Conservation (phyloP, 1,140 invertebrate species). For the Cyclina sinensis region DNA sequence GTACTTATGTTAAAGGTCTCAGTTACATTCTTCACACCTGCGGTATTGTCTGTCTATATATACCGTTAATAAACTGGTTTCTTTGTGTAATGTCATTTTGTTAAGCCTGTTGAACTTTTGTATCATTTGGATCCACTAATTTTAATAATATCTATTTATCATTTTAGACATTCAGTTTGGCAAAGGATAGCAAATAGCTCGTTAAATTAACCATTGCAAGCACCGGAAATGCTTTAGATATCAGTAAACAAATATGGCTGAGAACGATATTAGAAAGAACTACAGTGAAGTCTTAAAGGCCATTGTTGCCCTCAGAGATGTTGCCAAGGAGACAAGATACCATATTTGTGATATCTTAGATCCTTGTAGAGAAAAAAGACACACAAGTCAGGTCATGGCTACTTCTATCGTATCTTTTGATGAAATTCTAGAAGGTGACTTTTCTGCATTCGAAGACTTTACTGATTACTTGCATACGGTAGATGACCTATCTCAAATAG, state of each 20-base stretch:
- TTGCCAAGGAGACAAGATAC: not conserved
- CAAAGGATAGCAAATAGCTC: no score
- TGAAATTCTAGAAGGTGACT: not conserved
- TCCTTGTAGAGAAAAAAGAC: not conserved
- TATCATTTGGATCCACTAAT: no score
- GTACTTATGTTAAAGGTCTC: no score
- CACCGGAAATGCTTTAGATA: no score
- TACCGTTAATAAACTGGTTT: no score
- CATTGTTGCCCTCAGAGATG: not conserved
- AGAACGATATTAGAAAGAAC: not conserved
- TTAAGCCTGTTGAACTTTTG: no score
- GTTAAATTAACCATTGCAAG: no score
- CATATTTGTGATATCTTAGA: slow-evolving; percentile 35
- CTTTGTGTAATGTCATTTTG: no score
- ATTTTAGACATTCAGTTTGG: no score
- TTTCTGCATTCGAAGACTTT: not conserved
- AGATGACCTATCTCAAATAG: not conserved
- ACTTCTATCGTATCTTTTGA: not conserved
- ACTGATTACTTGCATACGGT: not conserved
- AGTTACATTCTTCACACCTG: no score
- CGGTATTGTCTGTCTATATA: not conserved
- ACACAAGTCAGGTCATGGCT: slow-evolving; percentile 7
- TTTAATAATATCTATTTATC: no score
- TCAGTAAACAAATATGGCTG: not conserved
- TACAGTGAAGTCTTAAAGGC: not conserved